Evolutionary conservation across 1,140 invertebrate genomes (phyloP).

Genomic region (Ylistrum balloti): DNA sequence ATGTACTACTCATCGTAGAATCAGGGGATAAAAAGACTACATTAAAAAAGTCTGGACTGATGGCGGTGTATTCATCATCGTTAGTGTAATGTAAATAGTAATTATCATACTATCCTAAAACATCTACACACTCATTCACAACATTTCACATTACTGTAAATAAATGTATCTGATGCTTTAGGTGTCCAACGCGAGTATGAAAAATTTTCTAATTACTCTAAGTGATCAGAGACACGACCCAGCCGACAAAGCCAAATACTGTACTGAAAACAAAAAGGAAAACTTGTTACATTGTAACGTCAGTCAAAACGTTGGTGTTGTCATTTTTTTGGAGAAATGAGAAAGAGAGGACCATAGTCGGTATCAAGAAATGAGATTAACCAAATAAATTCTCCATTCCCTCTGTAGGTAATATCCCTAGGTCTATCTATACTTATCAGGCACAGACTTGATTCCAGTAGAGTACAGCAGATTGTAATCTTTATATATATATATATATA

Average conservation of each 20-base stretch:
- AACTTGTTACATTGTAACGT: too few species aligned
- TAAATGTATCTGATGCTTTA: not conserved
- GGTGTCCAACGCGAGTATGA: not conserved
- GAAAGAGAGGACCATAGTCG: too few species aligned
- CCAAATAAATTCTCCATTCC: too few species aligned
- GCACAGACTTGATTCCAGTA: too few species aligned
- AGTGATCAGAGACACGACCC: not conserved
- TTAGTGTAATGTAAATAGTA: constrained; percentile 33
- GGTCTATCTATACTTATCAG: too few species aligned
- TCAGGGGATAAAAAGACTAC: not conserved
- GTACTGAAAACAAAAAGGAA: too few species aligned
- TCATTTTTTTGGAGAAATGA: too few species aligned
- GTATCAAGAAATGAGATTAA: too few species aligned
- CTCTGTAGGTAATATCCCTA: too few species aligned
- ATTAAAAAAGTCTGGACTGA: not conserved
- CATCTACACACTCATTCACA: not conserved
- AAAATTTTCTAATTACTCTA: constrained; percentile 6
- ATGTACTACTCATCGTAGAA: not conserved
- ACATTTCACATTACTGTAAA: not conserved
- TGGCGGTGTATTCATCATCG: constrained; percentile 17
- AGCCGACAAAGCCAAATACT: not conserved
- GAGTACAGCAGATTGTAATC: too few species aligned
- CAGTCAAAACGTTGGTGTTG: too few species aligned
- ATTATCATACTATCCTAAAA: not conserved
- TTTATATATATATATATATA: too few species aligned